These are phyloP conservation scores for Porites evermanni DNA, from an alignment of 92 coral and sea anemone genomes.

Conservation along the genomic window DNA sequence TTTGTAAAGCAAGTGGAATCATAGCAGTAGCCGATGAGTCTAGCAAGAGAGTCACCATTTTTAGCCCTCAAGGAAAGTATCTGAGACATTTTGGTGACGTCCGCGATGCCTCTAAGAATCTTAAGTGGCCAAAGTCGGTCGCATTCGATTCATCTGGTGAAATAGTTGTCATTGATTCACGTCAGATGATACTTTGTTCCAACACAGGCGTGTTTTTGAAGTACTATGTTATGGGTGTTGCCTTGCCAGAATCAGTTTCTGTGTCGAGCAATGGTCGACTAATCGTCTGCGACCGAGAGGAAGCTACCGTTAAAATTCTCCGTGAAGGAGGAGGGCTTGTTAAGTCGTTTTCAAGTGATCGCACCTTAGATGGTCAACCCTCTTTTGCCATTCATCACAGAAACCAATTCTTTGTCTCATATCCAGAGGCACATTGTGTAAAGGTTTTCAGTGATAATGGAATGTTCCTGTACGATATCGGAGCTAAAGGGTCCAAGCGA, in stretches of 20 bases:
- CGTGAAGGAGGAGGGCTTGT: neutral
- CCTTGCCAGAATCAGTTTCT: neutral
- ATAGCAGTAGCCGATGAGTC: neutral
- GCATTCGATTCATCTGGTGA: neutral
- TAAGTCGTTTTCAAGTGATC: conserved; percentile 8
- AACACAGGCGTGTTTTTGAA: conserved; percentile 50
- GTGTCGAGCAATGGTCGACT: neutral
- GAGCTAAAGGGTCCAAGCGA: neutral
- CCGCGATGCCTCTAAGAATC: neutral
- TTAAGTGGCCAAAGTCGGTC: neutral
- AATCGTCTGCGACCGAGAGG: conserved; percentile 9
- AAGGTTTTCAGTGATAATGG: conserved; percentile 58
- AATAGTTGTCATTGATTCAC: neutral
- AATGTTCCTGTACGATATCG: conserved; percentile 35
- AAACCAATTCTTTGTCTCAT: conserved; percentile 27
- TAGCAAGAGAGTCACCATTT: neutral
- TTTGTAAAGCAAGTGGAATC: neutral
- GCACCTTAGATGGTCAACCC: neutral
- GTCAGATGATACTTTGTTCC: conserved; percentile 24
- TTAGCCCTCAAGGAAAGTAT: neutral
- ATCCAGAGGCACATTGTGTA: conserved; percentile 10
- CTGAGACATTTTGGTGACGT: neutral
- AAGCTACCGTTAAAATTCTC: conserved; percentile 7
- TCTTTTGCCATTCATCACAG: conserved; percentile 28
- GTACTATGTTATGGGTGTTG: conserved; percentile 1